Conservation (phyloP, 2,888 invertebrate genomes). For the Phaonia tiefii region DNA sequence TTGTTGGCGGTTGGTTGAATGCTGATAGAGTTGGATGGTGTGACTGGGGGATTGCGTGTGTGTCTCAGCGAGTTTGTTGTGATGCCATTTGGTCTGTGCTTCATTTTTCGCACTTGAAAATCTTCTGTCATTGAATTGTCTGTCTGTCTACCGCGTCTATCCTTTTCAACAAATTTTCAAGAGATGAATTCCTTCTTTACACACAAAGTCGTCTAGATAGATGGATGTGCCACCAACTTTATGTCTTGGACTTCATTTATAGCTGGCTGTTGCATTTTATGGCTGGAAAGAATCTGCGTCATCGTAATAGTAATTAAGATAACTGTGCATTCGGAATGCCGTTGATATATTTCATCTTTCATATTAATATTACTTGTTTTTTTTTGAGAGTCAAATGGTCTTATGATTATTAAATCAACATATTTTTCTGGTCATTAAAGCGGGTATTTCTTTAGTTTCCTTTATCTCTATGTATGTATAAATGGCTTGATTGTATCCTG, state of each 20-base stretch:
- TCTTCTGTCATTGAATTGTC: constrained; percentile 47
- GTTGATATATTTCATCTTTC: constrained; percentile 5
- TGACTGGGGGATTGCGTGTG: constrained; percentile 9
- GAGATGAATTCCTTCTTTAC: constrained; percentile 37
- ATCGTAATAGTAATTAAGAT: constrained; percentile 54
- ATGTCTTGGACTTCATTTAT: not conserved
- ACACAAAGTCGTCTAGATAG: not conserved
- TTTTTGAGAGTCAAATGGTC: not conserved
- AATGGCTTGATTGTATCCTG: too few relatives aligned
- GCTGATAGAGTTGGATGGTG: not conserved
- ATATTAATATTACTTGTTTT: not conserved
- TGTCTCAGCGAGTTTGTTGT: constrained; percentile 40
- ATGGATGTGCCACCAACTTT: too few relatives aligned
- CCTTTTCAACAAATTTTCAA: constrained; percentile 36
- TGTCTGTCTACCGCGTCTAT: constrained; percentile 53
- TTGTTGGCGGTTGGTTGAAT: not conserved
- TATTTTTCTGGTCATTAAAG: constrained; percentile 3
- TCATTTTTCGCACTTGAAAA: constrained; percentile 37
- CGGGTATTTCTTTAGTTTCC: not conserved
- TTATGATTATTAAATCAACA: constrained; percentile 11
- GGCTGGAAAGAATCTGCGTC: too few relatives aligned
- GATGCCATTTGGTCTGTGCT: constrained; percentile 58
- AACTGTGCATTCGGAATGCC: constrained; percentile 45
- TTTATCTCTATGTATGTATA: not conserved
- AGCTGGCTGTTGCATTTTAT: constrained; percentile 4